A percentile compares a stretch with the other conserved stretches of the same genome.
phyloP scores from a whole-genome alignment of 2,797 vertebrate species.

The Hippoglossus hippoglossus region DNA sequence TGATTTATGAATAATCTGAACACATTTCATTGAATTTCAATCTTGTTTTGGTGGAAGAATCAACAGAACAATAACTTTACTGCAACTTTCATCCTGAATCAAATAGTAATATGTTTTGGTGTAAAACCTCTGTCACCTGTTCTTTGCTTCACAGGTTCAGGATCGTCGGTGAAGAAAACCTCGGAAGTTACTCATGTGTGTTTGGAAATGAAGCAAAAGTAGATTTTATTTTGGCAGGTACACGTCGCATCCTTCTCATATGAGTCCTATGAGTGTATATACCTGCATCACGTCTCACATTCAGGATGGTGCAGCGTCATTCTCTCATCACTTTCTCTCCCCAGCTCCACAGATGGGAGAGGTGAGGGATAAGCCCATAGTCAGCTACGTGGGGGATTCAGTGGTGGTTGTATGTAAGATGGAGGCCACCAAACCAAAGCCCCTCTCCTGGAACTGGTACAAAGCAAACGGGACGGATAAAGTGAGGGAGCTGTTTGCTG shows the following conservation, averaged over 20 bases:
- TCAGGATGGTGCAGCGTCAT: neutral
- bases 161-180: constrained; percentile 59
- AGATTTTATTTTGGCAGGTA: constrained; percentile 79
- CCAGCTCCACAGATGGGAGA: constrained; percentile 85
- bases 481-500: constrained; percentile 70
- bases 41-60: too few relatives aligned
- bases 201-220: constrained; percentile 67
- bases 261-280: too few relatives aligned
- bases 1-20: too few relatives aligned
- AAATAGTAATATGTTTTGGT: too few relatives aligned
- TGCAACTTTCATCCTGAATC: too few relatives aligned
- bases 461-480: constrained; percentile 82
- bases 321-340: constrained; percentile 12
- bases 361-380: constrained; percentile 80
- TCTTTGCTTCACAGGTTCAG: constrained; percentile 62
- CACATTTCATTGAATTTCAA: too few relatives aligned
- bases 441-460: constrained; percentile 88
- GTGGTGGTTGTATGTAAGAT: constrained; percentile 84
- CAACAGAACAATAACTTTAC: too few relatives aligned
- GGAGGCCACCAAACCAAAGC: constrained; percentile 48
- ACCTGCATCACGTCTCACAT: constrained; percentile 9
- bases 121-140: neutral
- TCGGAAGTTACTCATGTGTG: constrained; percentile 80
- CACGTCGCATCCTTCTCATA: neutral
- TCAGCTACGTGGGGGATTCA: constrained; percentile 87